Evolutionary conservation across 1,140 invertebrate species (phyloP), one percentile per base, ranked within the genome.

Genomic region (Drosophila mayri): DNA sequence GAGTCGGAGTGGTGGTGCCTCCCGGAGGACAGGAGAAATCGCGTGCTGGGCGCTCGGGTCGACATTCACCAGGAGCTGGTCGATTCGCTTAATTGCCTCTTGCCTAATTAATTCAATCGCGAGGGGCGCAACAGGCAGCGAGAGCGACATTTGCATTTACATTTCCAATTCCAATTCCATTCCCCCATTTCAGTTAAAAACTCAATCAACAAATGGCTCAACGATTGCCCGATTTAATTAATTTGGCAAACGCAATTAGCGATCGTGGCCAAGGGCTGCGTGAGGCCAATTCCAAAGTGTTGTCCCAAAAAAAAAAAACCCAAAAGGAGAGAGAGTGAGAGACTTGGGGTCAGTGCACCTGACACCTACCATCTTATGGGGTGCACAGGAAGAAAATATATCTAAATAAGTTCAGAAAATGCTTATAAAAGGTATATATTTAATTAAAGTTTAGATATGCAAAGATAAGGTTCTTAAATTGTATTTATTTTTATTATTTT

Each of bases 21-120:
- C 72, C 84, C 84, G 76, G 18, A n/a, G 35, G 71, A 57, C 52
- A 10, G 54, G 25, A 8, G 54, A 25, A 55, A 55, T 90, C 78
- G 81, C 86, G 85, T 90, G 86, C 72, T 70, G 37, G 41, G 62
- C 66, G 75, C 43, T 30, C 22, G 22, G 52, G 67, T 44, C 61
- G 71, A 64, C 77, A 74, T 81, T 88, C 77, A 49, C 9, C 46
- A 28, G 64, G 63, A 67, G 73, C 63, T 63, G 82, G 77, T 90
- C 81, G 81, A 81, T 88, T 84, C 72, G 75, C 70, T 88, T 90
- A 90, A 90, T 90, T 90, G 85, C 77, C 85, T 90, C 90, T 90
- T 76, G 85, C 75, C 86, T 85, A 90, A 90, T 90, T 90, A 90
- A 90, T 90, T 90, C 85, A 84, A 59, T 85, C 63, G 63, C 73